Conservation (phyloP, 2,888 invertebrate genomes). For the Lochmaea capreae region DNA sequence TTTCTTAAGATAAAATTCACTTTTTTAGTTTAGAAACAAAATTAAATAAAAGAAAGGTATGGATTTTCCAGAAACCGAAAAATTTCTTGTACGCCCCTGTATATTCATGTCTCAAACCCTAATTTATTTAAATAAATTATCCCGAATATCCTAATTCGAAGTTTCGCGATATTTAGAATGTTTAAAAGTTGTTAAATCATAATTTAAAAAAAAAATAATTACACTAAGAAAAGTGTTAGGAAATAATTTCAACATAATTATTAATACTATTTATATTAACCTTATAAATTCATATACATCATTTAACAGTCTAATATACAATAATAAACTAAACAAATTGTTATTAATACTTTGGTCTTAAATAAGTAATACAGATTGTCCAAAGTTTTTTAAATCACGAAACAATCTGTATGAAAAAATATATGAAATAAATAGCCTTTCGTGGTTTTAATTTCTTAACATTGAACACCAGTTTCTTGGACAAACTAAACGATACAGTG, state of each 20-base stretch:
- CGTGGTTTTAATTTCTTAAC: not conserved
- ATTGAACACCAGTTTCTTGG: not conserved
- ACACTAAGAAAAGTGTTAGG: not conserved
- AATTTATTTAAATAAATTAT: no score
- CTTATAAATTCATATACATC: constrained; percentile 31
- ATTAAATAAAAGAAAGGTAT: no score
- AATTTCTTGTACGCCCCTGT: no score
- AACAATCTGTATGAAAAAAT: not conserved
- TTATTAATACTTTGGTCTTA: constrained; percentile 30
- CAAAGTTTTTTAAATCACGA: not conserved
- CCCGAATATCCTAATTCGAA: no score
- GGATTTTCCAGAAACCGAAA: no score
- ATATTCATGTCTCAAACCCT: no score
- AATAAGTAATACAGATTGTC: not conserved
- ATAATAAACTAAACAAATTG: constrained; percentile 22
- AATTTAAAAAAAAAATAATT: no score
- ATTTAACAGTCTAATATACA: constrained; percentile 26
- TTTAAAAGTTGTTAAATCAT: no score
- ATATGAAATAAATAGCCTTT: not conserved
- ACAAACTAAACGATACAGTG: no score
- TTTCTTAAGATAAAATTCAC: no score
- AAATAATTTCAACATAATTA: constrained; percentile 22
- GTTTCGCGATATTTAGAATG: no score
- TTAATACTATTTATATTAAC: constrained; percentile 31
- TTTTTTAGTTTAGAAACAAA: no score